Conservation (phyloP, 2,113 vertebrate genomes). For the Pyxicephalus adspersus region DNA sequence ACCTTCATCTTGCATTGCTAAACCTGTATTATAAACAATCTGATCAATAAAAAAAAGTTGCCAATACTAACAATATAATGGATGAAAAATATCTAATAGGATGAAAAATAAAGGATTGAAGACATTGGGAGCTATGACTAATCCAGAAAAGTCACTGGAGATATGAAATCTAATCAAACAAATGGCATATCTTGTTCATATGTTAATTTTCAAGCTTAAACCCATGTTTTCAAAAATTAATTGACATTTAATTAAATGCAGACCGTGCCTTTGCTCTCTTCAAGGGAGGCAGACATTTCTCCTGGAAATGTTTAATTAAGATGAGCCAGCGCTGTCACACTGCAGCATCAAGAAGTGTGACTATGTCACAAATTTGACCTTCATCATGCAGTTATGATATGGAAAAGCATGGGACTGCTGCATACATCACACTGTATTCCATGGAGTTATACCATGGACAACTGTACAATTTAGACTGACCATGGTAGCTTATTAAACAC, state of each 20-base stretch:
- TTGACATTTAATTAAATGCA: slow-evolving; percentile 51
- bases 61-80: no score
- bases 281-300: slow-evolving; percentile 18
- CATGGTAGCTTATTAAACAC: not conserved
- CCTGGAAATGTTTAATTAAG: slow-evolving; percentile 49
- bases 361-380: slow-evolving; percentile 35
- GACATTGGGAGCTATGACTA: slow-evolving; percentile 36
- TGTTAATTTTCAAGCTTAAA: slow-evolving; percentile 40
- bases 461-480: no score
- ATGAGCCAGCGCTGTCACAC: slow-evolving; percentile 33
- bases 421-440: no score
- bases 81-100: no score
- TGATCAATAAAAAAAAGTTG: not conserved
- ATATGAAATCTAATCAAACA: slow-evolving; percentile 29
- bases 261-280: slow-evolving; percentile 19
- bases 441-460: no score
- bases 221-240: slow-evolving; percentile 43
- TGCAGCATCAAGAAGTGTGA: slow-evolving; percentile 6
- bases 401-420: not conserved
- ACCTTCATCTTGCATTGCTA: no score
- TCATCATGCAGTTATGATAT: slow-evolving; percentile 12
- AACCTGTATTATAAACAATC: not conserved
- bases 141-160: slow-evolving; percentile 22
- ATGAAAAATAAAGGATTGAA: slow-evolving; percentile 5
- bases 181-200: slow-evolving; percentile 38